Base-by-base conservation (phyloP, 1,140 invertebrate genomes). In the Portunus trituberculatus region DNA sequence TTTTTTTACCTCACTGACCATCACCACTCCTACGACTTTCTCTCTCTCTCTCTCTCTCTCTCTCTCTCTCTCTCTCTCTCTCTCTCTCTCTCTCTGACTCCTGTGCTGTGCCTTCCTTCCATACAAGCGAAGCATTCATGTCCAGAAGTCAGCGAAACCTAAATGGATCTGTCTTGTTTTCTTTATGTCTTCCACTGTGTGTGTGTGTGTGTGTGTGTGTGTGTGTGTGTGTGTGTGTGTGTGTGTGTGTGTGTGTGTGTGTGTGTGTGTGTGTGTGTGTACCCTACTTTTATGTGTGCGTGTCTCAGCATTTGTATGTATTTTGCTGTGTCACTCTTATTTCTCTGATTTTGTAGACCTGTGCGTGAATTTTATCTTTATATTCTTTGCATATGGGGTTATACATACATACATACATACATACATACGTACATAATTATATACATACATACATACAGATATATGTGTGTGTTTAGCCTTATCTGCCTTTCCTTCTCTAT, bases 361-460 rank as follows among this genome's bases (percentile, higher is more conserved):
- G 8, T 90, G 25, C n/a, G 4, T 2, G 20, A 12, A 7, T 45
- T 3, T 45, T 91, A 46, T 32, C 39, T n/a, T n/a, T n/a, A n/a
- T n/a, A n/a, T n/a, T 39, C 39, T 39, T 39, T 39, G 6, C 6
- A 39, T 39, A 6, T 39, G 6, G 39, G 39, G 46, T 90, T n/a
- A 91, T 91, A 91, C 28, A 52, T 91, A 91, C 67, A 91, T 91
- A 91, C 67, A 91, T 91, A 76, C 29, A 91, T 91, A 91, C 28
- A 52, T 91, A 91, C 67, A 91, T 91, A 91, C 67, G 59, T 91
- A 76, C 29, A 91, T 91, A 91, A 31, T 59, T 91, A 91, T 52
- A 91, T 91, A 91, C 67, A 91, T 91, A 91, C 67, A 91, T 91
- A 91, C 67, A 91, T 91, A 91, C 59, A 67, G 52, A 8, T 91